Percentiles rank a stretch among this genome's conserved stretches.
Evolutionary conservation across 2,888 invertebrate genomes (phyloP).

Genomic region (Melanargia galathea): DNA sequence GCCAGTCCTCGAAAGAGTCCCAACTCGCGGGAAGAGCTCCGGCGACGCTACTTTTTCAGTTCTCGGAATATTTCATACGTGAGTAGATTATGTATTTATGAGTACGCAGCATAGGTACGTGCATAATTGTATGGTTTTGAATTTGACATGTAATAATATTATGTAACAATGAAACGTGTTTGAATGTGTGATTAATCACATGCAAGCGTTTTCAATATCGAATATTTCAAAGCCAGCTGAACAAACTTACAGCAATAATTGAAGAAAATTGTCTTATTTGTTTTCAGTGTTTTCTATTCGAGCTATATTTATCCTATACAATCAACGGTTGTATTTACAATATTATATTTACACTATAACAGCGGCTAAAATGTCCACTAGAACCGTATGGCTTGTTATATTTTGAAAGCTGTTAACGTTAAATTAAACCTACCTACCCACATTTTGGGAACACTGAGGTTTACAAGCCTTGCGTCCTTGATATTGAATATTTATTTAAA

Average conservation of each 20-base stretch:
- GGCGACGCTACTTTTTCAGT: not conserved
- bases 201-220: conserved; percentile 49
- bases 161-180: conserved; percentile 24
- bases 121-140: conserved; percentile 6
- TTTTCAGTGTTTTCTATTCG: conserved; percentile 21
- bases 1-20: not conserved
- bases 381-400: too few species aligned
- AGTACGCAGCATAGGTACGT: conserved; percentile 22
- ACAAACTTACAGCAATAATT: conserved; percentile 69
- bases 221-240: conserved; percentile 59
- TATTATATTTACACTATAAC: too few species aligned
- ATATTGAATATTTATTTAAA: too few species aligned
- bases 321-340: too few species aligned
- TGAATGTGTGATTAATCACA: conserved; percentile 38
- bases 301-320: too few species aligned
- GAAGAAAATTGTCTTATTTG: conserved; percentile 50
- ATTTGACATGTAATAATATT: conserved; percentile 3
- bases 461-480: too few species aligned
- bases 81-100: conserved; percentile 33
- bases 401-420: too few species aligned
- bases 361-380: too few species aligned
- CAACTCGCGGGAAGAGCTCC: not conserved
- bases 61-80: conserved; percentile 25
- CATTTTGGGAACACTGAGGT: too few species aligned
- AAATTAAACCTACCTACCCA: too few species aligned